Percentiles rank a stretch among this genome's conserved stretches.
phyloP scores from a whole-genome alignment of 2,888 invertebrate genomes.

The Drosophila conformis region DNA sequence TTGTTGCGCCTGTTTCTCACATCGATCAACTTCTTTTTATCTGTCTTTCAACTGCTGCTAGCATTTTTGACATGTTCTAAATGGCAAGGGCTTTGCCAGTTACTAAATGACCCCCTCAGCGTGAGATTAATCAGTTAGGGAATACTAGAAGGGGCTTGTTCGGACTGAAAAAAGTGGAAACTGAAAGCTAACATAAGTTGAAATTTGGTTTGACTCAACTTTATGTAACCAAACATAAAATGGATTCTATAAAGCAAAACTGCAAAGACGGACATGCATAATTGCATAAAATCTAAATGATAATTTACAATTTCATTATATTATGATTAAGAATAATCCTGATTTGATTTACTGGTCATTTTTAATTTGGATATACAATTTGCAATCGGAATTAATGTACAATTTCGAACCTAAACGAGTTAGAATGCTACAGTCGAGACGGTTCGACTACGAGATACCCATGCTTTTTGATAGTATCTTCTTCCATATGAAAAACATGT shows the following conservation, averaged over 20 bases:
- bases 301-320: background rate
- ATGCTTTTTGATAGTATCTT: background rate
- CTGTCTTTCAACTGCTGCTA: slow-evolving; percentile 5
- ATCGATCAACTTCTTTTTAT: slow-evolving; percentile 11
- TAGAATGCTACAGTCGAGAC: background rate
- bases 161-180: background rate
- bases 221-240: background rate
- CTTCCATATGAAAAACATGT: background rate
- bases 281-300: background rate
- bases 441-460: background rate
- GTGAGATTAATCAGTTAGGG: background rate
- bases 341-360: background rate
- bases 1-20: slow-evolving; percentile 37
- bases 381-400: background rate
- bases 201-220: background rate
- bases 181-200: background rate
- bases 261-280: background rate
- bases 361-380: background rate
- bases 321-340: background rate
- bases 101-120: background rate
- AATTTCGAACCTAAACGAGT: background rate
- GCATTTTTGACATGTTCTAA: slow-evolving; percentile 3
- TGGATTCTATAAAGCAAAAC: background rate
- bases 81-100: background rate
- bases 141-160: background rate